Percentiles rank a stretch among this genome's conserved stretches.
phyloP scores from a whole-genome alignment of 1,140 invertebrate genomes.

The Drosophila auraria region DNA sequence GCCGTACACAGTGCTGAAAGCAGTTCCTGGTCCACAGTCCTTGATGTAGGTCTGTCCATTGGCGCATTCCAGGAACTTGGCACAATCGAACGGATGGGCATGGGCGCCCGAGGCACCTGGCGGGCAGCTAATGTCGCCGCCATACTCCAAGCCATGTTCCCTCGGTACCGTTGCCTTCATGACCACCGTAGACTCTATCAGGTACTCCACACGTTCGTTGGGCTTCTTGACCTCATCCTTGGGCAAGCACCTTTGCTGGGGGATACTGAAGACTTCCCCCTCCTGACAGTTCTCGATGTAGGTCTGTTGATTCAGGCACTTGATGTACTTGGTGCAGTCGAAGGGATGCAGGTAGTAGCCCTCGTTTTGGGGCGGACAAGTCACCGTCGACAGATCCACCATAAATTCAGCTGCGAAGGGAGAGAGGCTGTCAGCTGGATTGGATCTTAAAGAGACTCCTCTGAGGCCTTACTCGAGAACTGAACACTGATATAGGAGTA shows the following conservation, averaged over 20 bases:
- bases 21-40: slow-evolving; percentile 89
- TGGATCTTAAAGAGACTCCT: background rate
- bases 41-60: slow-evolving; percentile 87
- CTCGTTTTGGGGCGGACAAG: slow-evolving; percentile 51
- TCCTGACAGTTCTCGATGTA: slow-evolving; percentile 87
- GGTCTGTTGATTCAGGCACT: slow-evolving; percentile 87
- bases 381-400: slow-evolving; percentile 51
- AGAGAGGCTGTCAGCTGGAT: background rate
- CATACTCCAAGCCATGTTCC: background rate
- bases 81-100: slow-evolving; percentile 88
- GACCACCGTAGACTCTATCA: slow-evolving; percentile 13
- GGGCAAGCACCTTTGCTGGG: slow-evolving; percentile 54
- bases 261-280: slow-evolving; percentile 68
- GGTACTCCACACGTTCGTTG: slow-evolving; percentile 66
- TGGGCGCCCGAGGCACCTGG: slow-evolving; percentile 86
- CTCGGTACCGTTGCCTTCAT: background rate
- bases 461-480: slow-evolving; percentile 54
- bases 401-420: slow-evolving; percentile 46
- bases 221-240: slow-evolving; percentile 44
- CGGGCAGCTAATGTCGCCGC: slow-evolving; percentile 76
- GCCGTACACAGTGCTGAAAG: slow-evolving; percentile 87
- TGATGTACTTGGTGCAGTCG: slow-evolving; percentile 89
- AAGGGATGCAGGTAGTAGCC: slow-evolving; percentile 88
- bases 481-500: slow-evolving; percentile 56
- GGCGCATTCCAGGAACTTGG: slow-evolving; percentile 89